These are phyloP conservation scores for Ennomos erosarius DNA, from an alignment of 2,888 invertebrate genomes.

Conservation along the genomic window DNA sequence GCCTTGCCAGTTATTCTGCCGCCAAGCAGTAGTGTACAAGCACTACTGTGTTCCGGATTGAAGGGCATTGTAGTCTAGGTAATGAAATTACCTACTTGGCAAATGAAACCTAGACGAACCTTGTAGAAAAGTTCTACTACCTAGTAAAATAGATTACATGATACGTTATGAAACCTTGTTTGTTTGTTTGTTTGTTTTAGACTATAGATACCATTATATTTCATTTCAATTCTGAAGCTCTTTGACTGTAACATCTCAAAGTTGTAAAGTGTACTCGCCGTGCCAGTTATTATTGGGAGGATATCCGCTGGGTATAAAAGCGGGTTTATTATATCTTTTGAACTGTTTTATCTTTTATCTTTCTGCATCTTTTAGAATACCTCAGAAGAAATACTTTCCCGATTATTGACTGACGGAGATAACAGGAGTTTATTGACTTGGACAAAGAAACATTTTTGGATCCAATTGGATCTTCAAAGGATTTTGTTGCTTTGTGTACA, in stretches of 20 bases:
- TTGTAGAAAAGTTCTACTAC: too few species aligned
- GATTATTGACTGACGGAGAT: constrained; percentile 17
- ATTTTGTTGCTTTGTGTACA: neutral
- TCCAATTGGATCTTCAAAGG: constrained; percentile 4
- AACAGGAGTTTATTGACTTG: constrained; percentile 13
- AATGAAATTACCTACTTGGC: too few species aligned
- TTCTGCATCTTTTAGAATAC: constrained; percentile 36
- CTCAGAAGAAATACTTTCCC: constrained; percentile 34
- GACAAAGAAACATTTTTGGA: constrained; percentile 1
- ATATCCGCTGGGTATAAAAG: constrained; percentile 55
- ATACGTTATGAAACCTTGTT: too few species aligned
- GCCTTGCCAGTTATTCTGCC: too few species aligned
- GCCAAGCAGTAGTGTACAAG: too few species aligned
- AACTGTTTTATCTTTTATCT: constrained; percentile 53
- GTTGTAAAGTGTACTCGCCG: constrained; percentile 53
- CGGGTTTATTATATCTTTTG: constrained; percentile 64
- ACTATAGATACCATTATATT: too few species aligned
- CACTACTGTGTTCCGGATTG: too few species aligned
- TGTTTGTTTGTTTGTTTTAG: too few species aligned
- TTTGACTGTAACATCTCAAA: constrained; percentile 17
- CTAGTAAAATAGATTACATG: too few species aligned
- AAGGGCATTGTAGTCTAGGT: too few species aligned
- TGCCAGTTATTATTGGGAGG: constrained; percentile 61
- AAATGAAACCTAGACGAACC: too few species aligned
- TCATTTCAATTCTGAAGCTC: neutral